Conservation (phyloP, 2,797 vertebrate genomes). For the Pterois miles region DNA sequence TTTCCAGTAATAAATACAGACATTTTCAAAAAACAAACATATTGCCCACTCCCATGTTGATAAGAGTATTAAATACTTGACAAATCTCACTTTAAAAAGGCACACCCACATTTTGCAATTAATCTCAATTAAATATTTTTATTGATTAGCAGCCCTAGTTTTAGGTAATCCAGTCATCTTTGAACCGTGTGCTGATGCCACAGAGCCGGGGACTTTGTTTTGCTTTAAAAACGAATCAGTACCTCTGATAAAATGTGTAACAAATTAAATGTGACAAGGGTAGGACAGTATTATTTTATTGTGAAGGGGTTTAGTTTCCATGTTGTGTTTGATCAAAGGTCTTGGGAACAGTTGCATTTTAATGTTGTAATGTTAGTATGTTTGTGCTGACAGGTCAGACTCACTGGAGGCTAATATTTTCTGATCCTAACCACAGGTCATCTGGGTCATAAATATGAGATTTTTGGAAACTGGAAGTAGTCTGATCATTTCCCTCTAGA, state of each 20-base stretch:
- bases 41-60: too few species aligned
- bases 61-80: background rate
- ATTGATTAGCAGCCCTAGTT: background rate
- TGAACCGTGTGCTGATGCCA: slow-evolving; percentile 25
- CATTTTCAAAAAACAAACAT: too few species aligned
- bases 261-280: slow-evolving; percentile 54
- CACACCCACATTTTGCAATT: too few species aligned
- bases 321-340: slow-evolving; percentile 55
- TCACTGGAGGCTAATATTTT: slow-evolving; percentile 9
- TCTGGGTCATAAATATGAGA: slow-evolving; percentile 1
- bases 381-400: slow-evolving; percentile 4
- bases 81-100: too few species aligned
- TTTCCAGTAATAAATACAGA: too few species aligned
- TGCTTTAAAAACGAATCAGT: slow-evolving; percentile 41
- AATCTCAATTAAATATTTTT: too few species aligned
- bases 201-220: slow-evolving; percentile 24
- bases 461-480: slow-evolving; percentile 3
- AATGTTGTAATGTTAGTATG: slow-evolving; percentile 6
- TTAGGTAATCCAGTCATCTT: slow-evolving; percentile 16
- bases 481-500: background rate
- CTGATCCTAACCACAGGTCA: slow-evolving; percentile 17
- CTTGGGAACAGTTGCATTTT: slow-evolving; percentile 13
- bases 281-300: slow-evolving; percentile 17
- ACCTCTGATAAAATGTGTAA: slow-evolving; percentile 48
- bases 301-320: slow-evolving; percentile 50